These are phyloP conservation scores for Coenobita brevimanus DNA, from an alignment of 1,140 invertebrate genomes.

Conservation along the genomic window DNA sequence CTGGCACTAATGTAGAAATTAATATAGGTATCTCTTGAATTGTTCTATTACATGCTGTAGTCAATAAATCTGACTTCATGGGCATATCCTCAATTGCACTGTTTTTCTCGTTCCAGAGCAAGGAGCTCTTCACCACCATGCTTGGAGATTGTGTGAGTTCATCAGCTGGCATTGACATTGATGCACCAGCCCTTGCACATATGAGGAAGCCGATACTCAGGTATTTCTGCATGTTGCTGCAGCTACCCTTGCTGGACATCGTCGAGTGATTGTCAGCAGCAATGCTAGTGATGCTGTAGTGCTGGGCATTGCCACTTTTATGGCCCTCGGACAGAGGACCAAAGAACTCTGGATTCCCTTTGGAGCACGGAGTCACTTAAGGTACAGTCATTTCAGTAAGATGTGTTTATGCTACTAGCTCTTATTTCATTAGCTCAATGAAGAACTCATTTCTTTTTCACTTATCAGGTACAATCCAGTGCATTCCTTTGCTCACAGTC, in stretches of 20 bases:
- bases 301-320: neutral
- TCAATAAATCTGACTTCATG: neutral
- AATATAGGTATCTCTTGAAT: neutral
- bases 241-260: constrained; percentile 12
- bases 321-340: neutral
- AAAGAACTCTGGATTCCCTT: constrained; percentile 22
- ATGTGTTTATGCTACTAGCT: neutral
- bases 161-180: neutral
- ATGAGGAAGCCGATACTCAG: constrained; percentile 1
- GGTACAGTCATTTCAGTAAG: constrained; percentile 3
- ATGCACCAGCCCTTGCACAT: constrained; percentile 1
- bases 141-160: neutral
- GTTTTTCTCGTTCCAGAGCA: constrained; percentile 7
- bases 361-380: neutral
- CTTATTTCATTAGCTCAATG: neutral
- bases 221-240: constrained; percentile 1
- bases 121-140: constrained; percentile 15
- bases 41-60: neutral
- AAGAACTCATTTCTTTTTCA: neutral
- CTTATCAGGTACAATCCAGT: constrained; percentile 8
- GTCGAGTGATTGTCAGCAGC: constrained; percentile 19
- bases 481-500: neutral
- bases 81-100: neutral
- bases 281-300: constrained; percentile 7
- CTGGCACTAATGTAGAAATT: neutral